A percentile compares a stretch with the other conserved stretches of the same genome.
phyloP scores from a whole-genome alignment of 1,140 invertebrate species.

The Bombus balteatus region DNA sequence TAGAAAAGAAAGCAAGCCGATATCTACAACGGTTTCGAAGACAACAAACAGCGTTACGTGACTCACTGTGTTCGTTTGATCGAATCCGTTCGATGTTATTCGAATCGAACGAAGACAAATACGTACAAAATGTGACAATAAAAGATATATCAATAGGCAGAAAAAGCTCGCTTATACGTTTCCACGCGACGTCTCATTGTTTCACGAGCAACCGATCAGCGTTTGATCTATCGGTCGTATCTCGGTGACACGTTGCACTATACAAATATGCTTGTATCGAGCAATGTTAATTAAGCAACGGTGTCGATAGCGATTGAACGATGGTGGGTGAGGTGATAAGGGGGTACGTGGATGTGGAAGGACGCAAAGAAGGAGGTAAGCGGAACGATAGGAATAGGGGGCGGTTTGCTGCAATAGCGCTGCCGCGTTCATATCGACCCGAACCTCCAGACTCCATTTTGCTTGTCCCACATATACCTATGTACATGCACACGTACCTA shows the following conservation, averaged over 20 bases:
- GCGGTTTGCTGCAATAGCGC: constrained; percentile 78
- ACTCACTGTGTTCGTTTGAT: not conserved
- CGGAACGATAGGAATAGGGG: constrained; percentile 63
- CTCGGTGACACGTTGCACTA: not conserved
- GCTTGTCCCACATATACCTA: constrained; percentile 76
- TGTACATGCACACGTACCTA: constrained; percentile 42
- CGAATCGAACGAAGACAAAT: not conserved
- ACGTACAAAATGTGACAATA: not conserved
- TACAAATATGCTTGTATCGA: not conserved
- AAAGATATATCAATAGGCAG: too few species aligned
- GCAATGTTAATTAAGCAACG: constrained; percentile 45
- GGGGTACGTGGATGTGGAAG: constrained; percentile 32
- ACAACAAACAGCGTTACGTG: not conserved
- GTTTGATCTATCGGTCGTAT: not conserved
- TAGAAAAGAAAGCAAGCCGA: not conserved
- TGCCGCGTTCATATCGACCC: constrained; percentile 80
- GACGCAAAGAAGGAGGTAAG: constrained; percentile 54
- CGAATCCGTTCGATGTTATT: not conserved
- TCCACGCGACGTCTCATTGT: not conserved
- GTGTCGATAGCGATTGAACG: constrained; percentile 41
- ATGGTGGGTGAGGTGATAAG: constrained; percentile 30
- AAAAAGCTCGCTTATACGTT: not conserved
- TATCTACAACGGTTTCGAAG: not conserved
- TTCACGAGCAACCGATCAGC: not conserved
- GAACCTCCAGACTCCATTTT: constrained; percentile 76